Evolutionary conservation across 1,140 invertebrate species (phyloP).

Genomic region (Ridgeia piscesae): DNA sequence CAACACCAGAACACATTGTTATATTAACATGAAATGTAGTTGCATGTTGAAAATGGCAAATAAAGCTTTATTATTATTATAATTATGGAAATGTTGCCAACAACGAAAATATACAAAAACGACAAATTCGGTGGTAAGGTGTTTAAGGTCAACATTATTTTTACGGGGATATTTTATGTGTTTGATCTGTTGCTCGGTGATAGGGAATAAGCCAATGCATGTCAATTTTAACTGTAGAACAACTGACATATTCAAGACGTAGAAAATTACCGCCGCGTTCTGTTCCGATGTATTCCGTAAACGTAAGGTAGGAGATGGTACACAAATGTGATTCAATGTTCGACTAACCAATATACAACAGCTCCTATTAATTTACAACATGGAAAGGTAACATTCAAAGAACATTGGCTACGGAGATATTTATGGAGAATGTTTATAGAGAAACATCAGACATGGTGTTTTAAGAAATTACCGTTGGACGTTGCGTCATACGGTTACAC

Average conservation of each 20-base stretch:
- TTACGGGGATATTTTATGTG: too few relatives aligned
- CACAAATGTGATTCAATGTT: not conserved
- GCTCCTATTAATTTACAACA: not conserved
- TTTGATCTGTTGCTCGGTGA: too few relatives aligned
- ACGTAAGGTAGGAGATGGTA: not conserved
- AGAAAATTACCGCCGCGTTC: not conserved
- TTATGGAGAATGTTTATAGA: not conserved
- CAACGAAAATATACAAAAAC: too few relatives aligned
- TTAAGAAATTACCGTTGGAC: not conserved
- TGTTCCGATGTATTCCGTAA: not conserved
- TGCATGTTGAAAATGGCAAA: too few relatives aligned
- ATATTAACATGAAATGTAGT: too few relatives aligned
- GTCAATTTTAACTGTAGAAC: not conserved
- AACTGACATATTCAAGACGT: not conserved
- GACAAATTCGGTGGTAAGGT: too few relatives aligned
- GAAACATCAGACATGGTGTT: not conserved
- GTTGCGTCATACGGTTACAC: too few relatives aligned
- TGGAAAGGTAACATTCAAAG: not conserved
- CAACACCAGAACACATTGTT: too few relatives aligned
- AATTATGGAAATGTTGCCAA: too few relatives aligned
- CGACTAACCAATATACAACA: not conserved
- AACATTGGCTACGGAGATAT: not conserved
- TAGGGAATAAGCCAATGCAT: too few relatives aligned
- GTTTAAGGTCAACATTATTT: not conserved
- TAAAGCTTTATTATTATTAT: too few relatives aligned